These are phyloP conservation scores for Caenorhabditis sp. DNA, from an alignment of 2,888 invertebrate species.

Conservation along the genomic window DNA sequence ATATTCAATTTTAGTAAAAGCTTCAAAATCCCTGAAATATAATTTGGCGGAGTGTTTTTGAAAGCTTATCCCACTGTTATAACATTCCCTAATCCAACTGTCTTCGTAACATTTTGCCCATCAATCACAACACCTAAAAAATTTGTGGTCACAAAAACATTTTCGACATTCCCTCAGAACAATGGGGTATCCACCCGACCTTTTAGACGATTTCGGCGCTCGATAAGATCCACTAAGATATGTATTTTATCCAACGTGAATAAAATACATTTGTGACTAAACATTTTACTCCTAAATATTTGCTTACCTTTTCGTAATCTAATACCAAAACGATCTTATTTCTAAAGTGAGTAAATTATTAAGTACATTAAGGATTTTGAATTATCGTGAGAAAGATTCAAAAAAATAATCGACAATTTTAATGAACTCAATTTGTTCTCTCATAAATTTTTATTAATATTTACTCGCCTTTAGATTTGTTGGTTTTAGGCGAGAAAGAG, in stretches of 20 bases:
- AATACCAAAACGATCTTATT: too few relatives aligned
- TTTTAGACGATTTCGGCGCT: not conserved
- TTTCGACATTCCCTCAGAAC: not conserved
- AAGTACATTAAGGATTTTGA: too few relatives aligned
- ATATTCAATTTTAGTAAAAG: too few relatives aligned
- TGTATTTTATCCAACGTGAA: not conserved
- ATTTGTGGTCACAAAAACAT: not conserved
- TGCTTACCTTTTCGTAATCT: not conserved
- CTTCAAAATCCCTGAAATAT: too few relatives aligned
- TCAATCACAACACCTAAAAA: not conserved
- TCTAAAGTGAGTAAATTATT: too few relatives aligned
- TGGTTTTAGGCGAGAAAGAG: not conserved
- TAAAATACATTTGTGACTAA: not conserved
- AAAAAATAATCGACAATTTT: not conserved
- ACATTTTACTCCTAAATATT: too few relatives aligned
- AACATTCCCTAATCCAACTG: too few relatives aligned
- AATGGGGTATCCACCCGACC: not conserved
- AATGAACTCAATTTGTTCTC: constrained; percentile 2
- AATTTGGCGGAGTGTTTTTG: too few relatives aligned
- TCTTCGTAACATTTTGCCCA: too few relatives aligned
- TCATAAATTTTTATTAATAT: constrained; percentile 4
- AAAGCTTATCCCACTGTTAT: too few relatives aligned
- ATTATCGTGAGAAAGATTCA: not conserved
- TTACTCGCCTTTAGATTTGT: not conserved
- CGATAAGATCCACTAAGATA: not conserved